Percentiles rank a stretch among this genome's conserved stretches.
phyloP scores from a whole-genome alignment of 2,797 vertebrate genomes.

The Rhodeus uyekii region DNA sequence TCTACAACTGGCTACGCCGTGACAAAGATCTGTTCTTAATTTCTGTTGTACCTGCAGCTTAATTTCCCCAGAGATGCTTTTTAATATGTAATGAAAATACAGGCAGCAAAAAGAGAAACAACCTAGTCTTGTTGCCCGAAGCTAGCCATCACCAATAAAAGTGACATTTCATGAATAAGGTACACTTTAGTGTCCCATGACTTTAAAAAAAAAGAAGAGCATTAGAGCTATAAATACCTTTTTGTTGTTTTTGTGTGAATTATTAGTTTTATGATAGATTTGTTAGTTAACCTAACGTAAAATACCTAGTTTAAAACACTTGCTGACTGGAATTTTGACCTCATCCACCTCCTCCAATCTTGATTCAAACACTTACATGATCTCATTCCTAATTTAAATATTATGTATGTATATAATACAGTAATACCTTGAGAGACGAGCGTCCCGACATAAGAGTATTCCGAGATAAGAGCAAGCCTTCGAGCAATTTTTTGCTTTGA shows the following conservation, averaged over 20 bases:
- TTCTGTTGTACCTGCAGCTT: conserved; percentile 56
- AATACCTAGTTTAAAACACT: neutral
- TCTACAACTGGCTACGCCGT: conserved; percentile 47
- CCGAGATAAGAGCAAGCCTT: no score
- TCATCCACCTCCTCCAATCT: no score
- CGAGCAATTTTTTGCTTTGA: no score
- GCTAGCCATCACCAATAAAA: conserved; percentile 52
- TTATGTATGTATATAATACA: no score
- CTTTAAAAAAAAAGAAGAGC: neutral
- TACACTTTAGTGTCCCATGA: neutral
- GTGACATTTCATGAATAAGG: neutral
- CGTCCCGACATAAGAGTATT: no score
- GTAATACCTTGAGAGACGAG: no score
- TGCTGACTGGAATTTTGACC: neutral
- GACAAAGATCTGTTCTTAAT: conserved; percentile 54
- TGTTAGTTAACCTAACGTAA: neutral
- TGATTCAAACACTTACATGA: no score
- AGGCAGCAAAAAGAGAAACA: conserved; percentile 49
- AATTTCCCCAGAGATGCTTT: conserved; percentile 59
- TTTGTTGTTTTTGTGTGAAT: neutral
- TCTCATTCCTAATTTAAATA: no score
- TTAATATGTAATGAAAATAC: conserved; percentile 45
- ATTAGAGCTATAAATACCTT: neutral
- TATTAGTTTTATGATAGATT: neutral
- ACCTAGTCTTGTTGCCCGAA: conserved; percentile 49